Base-by-base conservation (phyloP, 2,888 invertebrate species). In the Baccha elongata region DNA sequence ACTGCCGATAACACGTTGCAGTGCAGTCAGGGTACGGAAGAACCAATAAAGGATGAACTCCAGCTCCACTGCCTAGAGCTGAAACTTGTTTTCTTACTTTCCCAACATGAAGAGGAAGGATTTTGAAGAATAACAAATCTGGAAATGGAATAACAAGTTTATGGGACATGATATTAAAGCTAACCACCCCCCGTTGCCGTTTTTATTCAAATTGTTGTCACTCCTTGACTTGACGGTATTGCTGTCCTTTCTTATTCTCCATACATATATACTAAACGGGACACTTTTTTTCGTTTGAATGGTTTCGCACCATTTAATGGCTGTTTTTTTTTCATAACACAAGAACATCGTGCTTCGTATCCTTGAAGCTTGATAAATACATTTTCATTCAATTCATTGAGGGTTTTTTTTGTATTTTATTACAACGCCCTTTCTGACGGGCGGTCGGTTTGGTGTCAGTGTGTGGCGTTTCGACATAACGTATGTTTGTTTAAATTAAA, bases 61-160 rank as follows among this genome's bases (percentile, higher is more conserved):
- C 15, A 10, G n/a, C 37, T 44, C 29, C n/a, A 50, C 2, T n/a
- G 26, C 44, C 44, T 40, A 10, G n/a, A 13, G 37, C 21, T 11
- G 15, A 40, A 26, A 11, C 23, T 40, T 37, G 15, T 23, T 15
- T 58, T 40, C 15, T 40, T 5, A 37, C 55, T 23, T 40, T 10
- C 23, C 21, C 15, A 46, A 29, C 52, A 58, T 29, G 67, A 37
- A 58, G 11, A 11, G n/a, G 11, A n/a, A 67, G 26, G 26, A 32
- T 19, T 21, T 42, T 35, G 32, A 21, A 35, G 58, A 68, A 58
- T 58, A 73, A 72, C 71, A 83, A 83, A 81, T 72, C 78, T 68
- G 53, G 48, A 60, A 72, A 53, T 26, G 58, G 64, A 83, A 83
- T 83, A 83, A 78, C 83, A 83, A 68, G 42, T 83, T 83, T 78